Evolutionary conservation across 2,113 vertebrate species (phyloP).

Genomic region (Platycercus adscitus): DNA sequence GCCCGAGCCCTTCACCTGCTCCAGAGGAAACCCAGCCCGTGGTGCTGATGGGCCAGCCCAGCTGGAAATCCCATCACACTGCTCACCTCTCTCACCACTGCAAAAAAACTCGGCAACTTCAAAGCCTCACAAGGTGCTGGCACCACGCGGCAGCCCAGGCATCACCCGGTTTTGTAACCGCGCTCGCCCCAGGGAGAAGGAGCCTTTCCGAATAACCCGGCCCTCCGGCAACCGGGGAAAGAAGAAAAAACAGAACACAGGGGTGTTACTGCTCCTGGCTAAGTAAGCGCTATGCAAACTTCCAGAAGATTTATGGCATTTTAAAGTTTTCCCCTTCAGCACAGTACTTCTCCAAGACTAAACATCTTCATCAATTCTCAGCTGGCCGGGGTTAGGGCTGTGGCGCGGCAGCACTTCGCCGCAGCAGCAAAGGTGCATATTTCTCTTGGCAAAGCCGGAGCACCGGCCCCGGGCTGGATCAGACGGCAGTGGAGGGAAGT

Average conservation of each 20-base stretch:
- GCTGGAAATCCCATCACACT: not conserved
- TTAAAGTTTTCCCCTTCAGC: slow-evolving; percentile 60
- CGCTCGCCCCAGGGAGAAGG: not conserved
- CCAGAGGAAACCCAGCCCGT: not conserved
- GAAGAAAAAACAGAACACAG: not conserved
- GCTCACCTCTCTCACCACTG: not conserved
- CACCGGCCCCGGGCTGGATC: not conserved
- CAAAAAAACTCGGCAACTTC: not conserved
- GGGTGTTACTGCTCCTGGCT: slow-evolving; percentile 35
- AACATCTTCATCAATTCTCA: slow-evolving; percentile 47
- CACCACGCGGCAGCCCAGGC: fast-evolving
- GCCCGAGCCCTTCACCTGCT: not conserved
- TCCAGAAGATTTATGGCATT: slow-evolving; percentile 59
- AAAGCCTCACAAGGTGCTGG: slow-evolving; percentile 7
- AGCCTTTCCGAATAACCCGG: not conserved
- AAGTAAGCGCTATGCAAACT: not conserved
- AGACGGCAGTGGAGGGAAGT: slow-evolving; percentile 29
- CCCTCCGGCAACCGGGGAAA: not conserved
- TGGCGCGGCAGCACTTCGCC: not conserved
- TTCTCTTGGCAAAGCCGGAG: slow-evolving; percentile 25
- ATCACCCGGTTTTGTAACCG: not conserved
- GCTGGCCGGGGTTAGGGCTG: not conserved
- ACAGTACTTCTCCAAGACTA: slow-evolving; percentile 58
- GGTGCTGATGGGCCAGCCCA: not conserved
- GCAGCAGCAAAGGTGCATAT: slow-evolving; percentile 29